These are phyloP conservation scores for Sarcophaga caerulescens DNA, from an alignment of 2,888 invertebrate species.

Conservation along the genomic window DNA sequence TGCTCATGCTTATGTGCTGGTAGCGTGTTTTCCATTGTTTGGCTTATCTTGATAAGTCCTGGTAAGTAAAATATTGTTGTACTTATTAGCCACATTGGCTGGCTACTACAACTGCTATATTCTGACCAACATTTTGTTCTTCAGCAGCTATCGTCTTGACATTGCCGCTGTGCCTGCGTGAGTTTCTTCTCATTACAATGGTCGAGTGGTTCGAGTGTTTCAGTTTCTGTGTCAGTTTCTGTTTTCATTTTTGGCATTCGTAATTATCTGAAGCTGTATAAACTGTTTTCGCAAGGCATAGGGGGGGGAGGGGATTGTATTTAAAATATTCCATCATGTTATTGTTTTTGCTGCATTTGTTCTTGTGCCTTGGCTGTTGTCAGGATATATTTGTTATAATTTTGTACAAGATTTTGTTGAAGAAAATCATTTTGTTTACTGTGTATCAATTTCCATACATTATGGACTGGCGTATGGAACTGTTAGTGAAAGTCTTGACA, in stretches of 20 bases:
- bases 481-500: neutral
- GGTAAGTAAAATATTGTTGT: constrained; percentile 33
- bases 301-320: neutral
- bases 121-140: constrained; percentile 24
- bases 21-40: neutral
- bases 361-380: neutral
- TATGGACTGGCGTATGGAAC: constrained; percentile 28
- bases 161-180: neutral
- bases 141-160: neutral
- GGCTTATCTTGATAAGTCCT: neutral
- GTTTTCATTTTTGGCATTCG: constrained; percentile 30
- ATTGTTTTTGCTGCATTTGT: too few relatives aligned
- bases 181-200: too few relatives aligned
- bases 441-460: neutral
- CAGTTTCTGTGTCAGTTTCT: neutral
- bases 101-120: neutral
- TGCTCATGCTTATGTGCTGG: neutral
- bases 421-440: too few relatives aligned
- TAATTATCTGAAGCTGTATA: constrained; percentile 49
- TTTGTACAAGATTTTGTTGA: neutral
- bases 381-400: constrained; percentile 49
- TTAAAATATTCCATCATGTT: constrained; percentile 14
- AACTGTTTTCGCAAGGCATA: constrained; percentile 18
- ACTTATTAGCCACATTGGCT: constrained; percentile 37
- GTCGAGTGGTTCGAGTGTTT: neutral